Evolutionary conservation across 2,888 invertebrate species (phyloP), one percentile per base, ranked within the genome.

Genomic region (Scaptomyza reducta): DNA sequence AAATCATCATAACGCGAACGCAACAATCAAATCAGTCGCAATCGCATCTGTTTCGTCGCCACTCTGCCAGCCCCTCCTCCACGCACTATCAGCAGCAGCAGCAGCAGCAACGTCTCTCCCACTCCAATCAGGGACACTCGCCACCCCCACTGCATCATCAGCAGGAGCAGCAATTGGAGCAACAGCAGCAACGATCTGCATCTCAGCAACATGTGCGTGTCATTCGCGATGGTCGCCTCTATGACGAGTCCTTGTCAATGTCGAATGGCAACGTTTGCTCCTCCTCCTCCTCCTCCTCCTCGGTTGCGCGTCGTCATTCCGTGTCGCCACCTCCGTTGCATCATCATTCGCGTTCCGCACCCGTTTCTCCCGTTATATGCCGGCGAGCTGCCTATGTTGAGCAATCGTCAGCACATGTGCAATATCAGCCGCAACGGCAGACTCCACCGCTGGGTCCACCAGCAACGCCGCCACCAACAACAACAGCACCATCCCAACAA

Each of bases 181-280:
- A 65, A 9, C 61, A 62, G 31, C 79, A 75, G 42, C 50, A 63
- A 25, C 40, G 40, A 16, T 40, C 40, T 9, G 40, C 16, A 16
- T 40, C 40, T 40, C 80, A 77, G 6, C 90, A 90, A 50, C 91
- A 91, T 75, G 92, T 92, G 54, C 91, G 91, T 25, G 92, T 92
- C n/a, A 92, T 92, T 62, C 89, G 91, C 66, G 92, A 92, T 75
- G 91, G 91, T 38, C 90, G 92, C 9, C 77, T 90, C 18, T 91
- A 91, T 58, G 92, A 92, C 22, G 91, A 91, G 58, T 65, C 84
- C 1, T 25, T 71, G 29, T 35, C 60, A 35, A 40, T 40, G 40
- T 16, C 40, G 0, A 40, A 16, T 6, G 71, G 33, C 57, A 11
- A 44, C 14, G 41, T 14, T 47, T 63, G 60, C 45, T 45, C 69